Evolutionary conservation across 2,797 vertebrate genomes (phyloP).

Genomic region (Nyctibius grandis): DNA sequence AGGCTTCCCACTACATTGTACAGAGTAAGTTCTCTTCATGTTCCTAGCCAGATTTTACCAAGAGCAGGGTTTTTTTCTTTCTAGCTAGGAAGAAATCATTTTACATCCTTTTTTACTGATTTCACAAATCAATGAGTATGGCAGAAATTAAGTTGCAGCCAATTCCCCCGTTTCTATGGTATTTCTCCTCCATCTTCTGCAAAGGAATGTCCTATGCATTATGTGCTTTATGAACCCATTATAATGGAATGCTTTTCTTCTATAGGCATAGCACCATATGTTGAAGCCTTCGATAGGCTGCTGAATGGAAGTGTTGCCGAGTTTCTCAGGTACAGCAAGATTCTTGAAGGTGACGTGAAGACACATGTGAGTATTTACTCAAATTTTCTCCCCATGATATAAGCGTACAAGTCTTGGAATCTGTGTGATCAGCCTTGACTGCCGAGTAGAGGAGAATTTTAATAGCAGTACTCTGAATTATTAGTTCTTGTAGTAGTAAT

Average conservation of each 20-base stretch:
- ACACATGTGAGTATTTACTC: constrained; percentile 86
- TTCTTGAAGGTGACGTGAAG: constrained; percentile 89
- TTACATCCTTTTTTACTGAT: neutral
- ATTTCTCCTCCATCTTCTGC: neutral
- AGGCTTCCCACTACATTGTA: neutral
- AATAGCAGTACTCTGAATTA: neutral
- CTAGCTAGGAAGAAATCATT: neutral
- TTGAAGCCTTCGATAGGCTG: constrained; percentile 89
- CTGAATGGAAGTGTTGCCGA: constrained; percentile 83
- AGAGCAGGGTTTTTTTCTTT: neutral
- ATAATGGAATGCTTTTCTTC: constrained; percentile 31
- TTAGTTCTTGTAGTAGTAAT: neutral
- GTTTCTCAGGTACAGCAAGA: constrained; percentile 86
- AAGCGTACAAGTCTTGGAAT: neutral
- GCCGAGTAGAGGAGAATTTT: neutral
- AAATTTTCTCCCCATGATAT: neutral
- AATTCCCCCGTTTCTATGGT: neutral
- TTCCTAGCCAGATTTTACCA: neutral
- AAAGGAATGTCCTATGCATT: neutral
- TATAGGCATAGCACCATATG: constrained; percentile 78
- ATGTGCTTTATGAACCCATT: neutral
- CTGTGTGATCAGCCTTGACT: neutral
- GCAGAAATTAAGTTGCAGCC: neutral
- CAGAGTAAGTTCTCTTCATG: neutral
- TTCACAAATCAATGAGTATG: neutral